Evolutionary conservation across 2,888 invertebrate species (phyloP), one percentile per base, ranked within the genome.

Genomic region (Thumatha senex): DNA sequence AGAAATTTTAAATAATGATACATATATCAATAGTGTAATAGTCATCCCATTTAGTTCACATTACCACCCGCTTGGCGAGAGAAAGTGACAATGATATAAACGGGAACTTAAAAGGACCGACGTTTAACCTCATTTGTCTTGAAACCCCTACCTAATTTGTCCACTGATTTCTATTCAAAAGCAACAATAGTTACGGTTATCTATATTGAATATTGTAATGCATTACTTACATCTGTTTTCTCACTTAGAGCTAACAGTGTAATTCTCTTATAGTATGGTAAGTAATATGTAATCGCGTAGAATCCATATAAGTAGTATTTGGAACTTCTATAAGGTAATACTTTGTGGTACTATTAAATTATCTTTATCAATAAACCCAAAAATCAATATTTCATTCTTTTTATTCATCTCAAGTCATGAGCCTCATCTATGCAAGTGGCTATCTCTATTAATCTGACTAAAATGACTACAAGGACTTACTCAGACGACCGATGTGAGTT

Each of bases 171-270:
- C 55, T 59, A 56, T 56, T 58, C 48, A 41, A 48, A 61, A 58
- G 64, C 56, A 31, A 49, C 31, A 46, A 50, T 54, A 62, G 66
- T 68, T 66, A 61, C 56, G 44, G 52, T 63, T 69, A 69, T 69
- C 70, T 70, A 61, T 63, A 69, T 24, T 67, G 64, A 59, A 60
- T 69, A 71, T 67, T 63, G 60, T 63, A 44, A 46, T 49, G 45
- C 40, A 48, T 50, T 52, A 56, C 48, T 50, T 51, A 56, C 51
- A 54, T 61, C 65, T 56, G 58, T 62, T 61, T 62, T 60, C 60
- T 62, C 56, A 56, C 55, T 58, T 48, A 56, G 45, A 51, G 47
- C 47, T 48, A 48, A 41, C 45, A 58, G 63, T 24, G 5, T 5
- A 24, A 24, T 24, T 5, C 18, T 24, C 18, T 24, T 24, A 24